Percentiles rank a stretch among this genome's conserved stretches.
Conservation (phyloP, 2,113 vertebrate genomes). For the Spilogale gracilis region DNA sequence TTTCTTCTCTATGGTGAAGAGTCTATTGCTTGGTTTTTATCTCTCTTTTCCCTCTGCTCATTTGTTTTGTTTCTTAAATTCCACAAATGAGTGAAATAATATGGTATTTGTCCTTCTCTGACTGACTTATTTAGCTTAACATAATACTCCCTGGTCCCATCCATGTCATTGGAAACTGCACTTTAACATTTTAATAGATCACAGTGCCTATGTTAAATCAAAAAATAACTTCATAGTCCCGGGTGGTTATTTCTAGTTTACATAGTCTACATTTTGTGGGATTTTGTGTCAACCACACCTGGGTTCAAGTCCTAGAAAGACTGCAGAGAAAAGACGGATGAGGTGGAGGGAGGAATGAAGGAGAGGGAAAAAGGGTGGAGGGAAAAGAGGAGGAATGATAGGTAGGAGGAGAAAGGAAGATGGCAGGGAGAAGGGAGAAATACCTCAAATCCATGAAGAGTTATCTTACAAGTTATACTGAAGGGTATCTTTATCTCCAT, state of each 20-base stretch:
- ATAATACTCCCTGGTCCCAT: neutral
- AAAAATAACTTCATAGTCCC: neutral
- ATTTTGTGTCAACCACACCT: neutral
- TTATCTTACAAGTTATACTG: neutral
- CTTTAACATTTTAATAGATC: conserved; percentile 48
- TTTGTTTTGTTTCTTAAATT: neutral
- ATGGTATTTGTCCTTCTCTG: neutral
- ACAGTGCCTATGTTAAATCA: neutral
- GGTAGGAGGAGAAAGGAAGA: neutral
- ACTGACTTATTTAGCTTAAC: neutral
- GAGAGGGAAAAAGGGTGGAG: neutral
- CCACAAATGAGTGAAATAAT: neutral
- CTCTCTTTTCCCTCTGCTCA: neutral
- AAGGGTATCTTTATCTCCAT: neutral
- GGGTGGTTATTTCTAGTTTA: neutral
- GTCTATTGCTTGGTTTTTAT: neutral
- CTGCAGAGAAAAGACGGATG: neutral
- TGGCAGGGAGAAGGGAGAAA: neutral
- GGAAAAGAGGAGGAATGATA: neutral
- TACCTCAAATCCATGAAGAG: neutral
- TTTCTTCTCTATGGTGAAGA: neutral
- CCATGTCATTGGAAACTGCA: neutral
- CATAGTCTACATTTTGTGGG: neutral
- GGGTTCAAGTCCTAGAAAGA: neutral
- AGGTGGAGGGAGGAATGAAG: neutral